These are phyloP conservation scores for Myanophis thanlyinensis DNA, from an alignment of 2,113 vertebrate species.

Conservation along the genomic window DNA sequence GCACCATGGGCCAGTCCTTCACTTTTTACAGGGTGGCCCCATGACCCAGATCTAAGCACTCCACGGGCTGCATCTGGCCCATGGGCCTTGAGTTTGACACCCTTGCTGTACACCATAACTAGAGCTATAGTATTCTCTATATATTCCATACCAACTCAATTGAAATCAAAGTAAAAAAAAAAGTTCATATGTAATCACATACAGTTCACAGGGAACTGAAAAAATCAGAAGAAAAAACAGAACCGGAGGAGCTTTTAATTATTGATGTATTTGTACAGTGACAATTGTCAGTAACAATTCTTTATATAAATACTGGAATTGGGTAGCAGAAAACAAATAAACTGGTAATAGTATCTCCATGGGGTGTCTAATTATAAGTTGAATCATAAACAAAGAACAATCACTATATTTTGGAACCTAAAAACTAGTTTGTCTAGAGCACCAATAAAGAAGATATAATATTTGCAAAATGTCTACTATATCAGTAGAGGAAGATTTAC, in stretches of 20 bases:
- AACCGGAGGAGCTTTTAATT: background rate
- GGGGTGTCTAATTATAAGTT: background rate
- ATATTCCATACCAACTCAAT: background rate
- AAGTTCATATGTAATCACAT: background rate
- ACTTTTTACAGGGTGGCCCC: too few species aligned
- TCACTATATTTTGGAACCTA: background rate
- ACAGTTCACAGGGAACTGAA: background rate
- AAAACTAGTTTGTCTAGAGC: background rate
- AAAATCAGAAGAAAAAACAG: background rate
- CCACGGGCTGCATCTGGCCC: too few species aligned
- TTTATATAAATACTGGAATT: background rate
- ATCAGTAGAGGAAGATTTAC: background rate
- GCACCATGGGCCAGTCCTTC: too few species aligned
- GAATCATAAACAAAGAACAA: background rate
- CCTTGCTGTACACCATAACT: background rate
- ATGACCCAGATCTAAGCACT: too few species aligned
- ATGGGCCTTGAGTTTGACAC: too few species aligned
- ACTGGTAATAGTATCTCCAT: background rate
- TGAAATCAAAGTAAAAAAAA: background rate
- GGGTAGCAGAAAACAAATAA: background rate
- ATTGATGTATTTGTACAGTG: background rate
- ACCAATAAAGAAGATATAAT: background rate
- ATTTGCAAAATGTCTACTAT: background rate
- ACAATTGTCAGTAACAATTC: background rate
- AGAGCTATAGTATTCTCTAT: background rate